Evolutionary conservation across 2,797 vertebrate species (phyloP), one percentile per base, ranked within the genome.

Genomic region (Chelmon rostratus): DNA sequence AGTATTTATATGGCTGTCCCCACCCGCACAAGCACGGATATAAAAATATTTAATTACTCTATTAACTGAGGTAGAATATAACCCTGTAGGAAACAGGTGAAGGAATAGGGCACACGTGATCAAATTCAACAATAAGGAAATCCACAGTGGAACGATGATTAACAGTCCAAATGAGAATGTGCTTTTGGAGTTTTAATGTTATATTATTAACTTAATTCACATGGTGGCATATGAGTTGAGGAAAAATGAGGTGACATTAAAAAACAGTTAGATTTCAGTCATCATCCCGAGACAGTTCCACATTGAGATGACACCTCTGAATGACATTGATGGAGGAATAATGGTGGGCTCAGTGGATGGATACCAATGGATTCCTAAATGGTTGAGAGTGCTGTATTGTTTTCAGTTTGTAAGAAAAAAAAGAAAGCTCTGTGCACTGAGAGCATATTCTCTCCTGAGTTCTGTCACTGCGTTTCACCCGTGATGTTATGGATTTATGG

Each of bases 21-120:
- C 86, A 71, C 78, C 89, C 75, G 68, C 83, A 40, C 83, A 82
- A 81, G 93, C 89, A 85, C 68, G 85, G 81, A 86, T 95, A 93
- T 94, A 93, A 95, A 96, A 86, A 94, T 94, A 92, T 94, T 92
- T 91, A 92, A 94, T 95, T 95, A 96, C 88, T 94, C 93, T 94
- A 94, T 94, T 95, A 95, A 95, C 83, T 86, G 90, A 81, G 88
- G 92, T 86, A 90, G 84, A 94, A 93, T 94, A 86, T 92, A 88
- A 93, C 88, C 89, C 89, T 86, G 87, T 73, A 79, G 78, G 81
- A 86, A 89, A 86, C 71, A 91, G 89, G 91, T 92, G 90, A 89
- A 76, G 68, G 84, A 79, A 84, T 59, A 73, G 78, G 82, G 42
- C 65, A 56, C 73, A 82, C 76, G 75, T 90, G 85, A 90, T 9